Evolutionary conservation across 2,888 invertebrate species (phyloP).

Genomic region (Hydrotaea cyrtoneurina): DNA sequence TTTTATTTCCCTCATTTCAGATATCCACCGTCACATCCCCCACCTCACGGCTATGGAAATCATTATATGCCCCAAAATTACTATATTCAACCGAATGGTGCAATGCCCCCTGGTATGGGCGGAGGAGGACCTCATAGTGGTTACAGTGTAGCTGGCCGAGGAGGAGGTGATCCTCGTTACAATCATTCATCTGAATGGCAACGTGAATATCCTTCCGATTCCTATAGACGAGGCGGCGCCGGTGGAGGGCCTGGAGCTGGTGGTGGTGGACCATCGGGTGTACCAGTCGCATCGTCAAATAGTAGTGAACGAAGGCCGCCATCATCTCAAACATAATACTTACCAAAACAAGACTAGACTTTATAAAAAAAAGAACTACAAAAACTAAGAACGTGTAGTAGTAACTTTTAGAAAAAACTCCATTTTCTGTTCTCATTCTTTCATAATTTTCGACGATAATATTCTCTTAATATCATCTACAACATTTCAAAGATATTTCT

Average conservation of each 20-base stretch:
- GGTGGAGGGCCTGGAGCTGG: constrained; percentile 73
- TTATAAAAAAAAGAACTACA: constrained; percentile 18
- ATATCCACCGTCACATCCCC: constrained; percentile 76
- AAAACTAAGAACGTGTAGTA: constrained; percentile 14
- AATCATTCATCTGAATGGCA: constrained; percentile 75
- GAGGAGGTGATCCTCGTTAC: constrained; percentile 82
- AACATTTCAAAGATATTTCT: not conserved
- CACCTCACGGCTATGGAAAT: constrained; percentile 74
- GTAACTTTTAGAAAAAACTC: not conserved
- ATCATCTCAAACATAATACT: constrained; percentile 60
- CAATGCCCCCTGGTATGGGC: constrained; percentile 70
- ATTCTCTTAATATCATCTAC: not conserved
- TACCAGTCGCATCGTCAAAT: not conserved
- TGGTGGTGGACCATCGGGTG: constrained; percentile 5
- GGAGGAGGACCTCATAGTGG: constrained; percentile 73
- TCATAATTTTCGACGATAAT: not conserved
- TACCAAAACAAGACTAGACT: constrained; percentile 50
- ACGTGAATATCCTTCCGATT: constrained; percentile 82
- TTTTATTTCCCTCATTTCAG: constrained; percentile 66
- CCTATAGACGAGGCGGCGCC: constrained; percentile 81
- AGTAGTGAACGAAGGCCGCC: constrained; percentile 60
- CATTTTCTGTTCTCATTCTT: constrained; percentile 20
- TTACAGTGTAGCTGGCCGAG: constrained; percentile 78
- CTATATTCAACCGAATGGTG: constrained; percentile 80
- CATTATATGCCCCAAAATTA: constrained; percentile 80